A percentile compares a stretch with the other conserved stretches of the same genome.
phyloP scores from a whole-genome alignment of 2,797 vertebrate species.

The Gouania willdenowi region DNA sequence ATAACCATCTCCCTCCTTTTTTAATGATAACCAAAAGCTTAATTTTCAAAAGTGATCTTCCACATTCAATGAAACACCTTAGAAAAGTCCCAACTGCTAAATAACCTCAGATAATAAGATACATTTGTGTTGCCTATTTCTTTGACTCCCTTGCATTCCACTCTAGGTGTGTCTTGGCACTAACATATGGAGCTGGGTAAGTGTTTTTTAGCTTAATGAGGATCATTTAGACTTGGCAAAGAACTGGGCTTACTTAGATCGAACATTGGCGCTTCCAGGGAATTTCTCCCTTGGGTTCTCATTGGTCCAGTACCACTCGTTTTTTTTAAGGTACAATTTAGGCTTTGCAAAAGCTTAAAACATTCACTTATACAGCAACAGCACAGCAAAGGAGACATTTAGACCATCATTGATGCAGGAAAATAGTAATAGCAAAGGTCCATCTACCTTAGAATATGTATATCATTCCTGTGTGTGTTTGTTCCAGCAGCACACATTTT shows the following conservation, averaged over 20 bases:
- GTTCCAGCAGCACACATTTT: conserved; percentile 21
- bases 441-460: conserved; percentile 11
- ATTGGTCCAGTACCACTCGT: conserved; percentile 58
- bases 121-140: too few relatives aligned
- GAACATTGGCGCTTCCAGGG: conserved; percentile 54
- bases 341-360: too few relatives aligned
- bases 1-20: not conserved
- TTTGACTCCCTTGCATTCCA: conserved; percentile 1
- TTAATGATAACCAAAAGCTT: too few relatives aligned
- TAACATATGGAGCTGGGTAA: conserved; percentile 39
- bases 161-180: conserved; percentile 43
- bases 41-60: not conserved
- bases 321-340: too few relatives aligned
- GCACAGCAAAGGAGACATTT: conserved; percentile 1
- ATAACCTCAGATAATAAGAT: too few relatives aligned
- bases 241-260: conserved; percentile 38
- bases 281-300: conserved; percentile 55
- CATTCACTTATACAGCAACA: too few relatives aligned
- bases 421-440: conserved; percentile 13
- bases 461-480: conserved; percentile 23
- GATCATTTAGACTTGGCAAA: conserved; percentile 61
- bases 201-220: conserved; percentile 66
- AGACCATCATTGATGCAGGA: conserved; percentile 1
- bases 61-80: conserved; percentile 16
- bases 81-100: too few relatives aligned